These are phyloP conservation scores for Parascotia fuliginaria DNA, from an alignment of 2,888 invertebrate species.

Conservation along the genomic window DNA sequence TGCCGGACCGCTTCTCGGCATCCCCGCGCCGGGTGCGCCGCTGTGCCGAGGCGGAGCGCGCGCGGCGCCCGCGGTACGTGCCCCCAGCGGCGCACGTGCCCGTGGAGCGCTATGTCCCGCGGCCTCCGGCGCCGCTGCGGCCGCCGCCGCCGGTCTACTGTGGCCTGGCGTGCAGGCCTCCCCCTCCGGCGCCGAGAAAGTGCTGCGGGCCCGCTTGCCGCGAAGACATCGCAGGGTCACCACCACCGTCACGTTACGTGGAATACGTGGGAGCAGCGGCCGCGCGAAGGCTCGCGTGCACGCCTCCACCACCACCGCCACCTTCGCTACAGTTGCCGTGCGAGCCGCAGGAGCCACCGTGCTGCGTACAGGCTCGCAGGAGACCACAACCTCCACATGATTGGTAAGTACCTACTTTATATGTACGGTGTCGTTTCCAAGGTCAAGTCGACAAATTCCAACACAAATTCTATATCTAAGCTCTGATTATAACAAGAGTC, in stretches of 20 bases:
- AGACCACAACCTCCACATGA: constrained; percentile 86
- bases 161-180: constrained; percentile 79
- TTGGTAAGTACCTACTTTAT: constrained; percentile 77
- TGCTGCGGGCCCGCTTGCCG: constrained; percentile 80
- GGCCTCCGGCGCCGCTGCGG: constrained; percentile 81
- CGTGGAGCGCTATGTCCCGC: constrained; percentile 90
- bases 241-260: constrained; percentile 83
- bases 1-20: constrained; percentile 85
- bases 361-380: constrained; percentile 85
- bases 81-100: constrained; percentile 90
- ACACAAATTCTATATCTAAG: too few relatives aligned
- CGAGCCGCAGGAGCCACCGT: constrained; percentile 82
- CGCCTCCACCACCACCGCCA: constrained; percentile 80
- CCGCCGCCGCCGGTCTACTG: constrained; percentile 85
- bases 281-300: constrained; percentile 85
- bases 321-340: constrained; percentile 79
- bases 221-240: constrained; percentile 75
- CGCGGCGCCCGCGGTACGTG: constrained; percentile 86
- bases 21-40: constrained; percentile 87
- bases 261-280: constrained; percentile 88
- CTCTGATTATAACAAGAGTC: too few relatives aligned
- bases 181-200: constrained; percentile 72
- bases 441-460: too few relatives aligned
- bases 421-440: neutral
- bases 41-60: constrained; percentile 88